phyloP scores from a whole-genome alignment of 1,140 invertebrate species.

The Drosophila nasuta region DNA sequence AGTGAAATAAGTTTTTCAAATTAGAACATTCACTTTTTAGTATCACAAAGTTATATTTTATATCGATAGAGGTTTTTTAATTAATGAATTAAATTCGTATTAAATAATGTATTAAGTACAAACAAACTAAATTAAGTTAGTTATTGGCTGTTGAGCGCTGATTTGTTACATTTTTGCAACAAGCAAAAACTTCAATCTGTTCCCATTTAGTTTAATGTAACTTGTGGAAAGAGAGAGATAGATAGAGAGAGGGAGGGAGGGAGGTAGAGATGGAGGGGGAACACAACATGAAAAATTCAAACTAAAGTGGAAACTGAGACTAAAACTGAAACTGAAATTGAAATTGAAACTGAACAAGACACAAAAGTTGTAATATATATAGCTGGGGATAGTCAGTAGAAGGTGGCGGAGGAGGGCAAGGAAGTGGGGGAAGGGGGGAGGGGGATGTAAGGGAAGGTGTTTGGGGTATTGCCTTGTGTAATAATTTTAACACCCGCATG shows the following conservation, averaged over 20 bases:
- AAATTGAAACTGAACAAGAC: conserved; percentile 24
- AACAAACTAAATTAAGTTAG: too few relatives aligned
- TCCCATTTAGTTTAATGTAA: not conserved
- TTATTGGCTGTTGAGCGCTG: not conserved
- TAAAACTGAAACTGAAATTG: conserved; percentile 13
- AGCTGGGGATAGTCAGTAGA: not conserved
- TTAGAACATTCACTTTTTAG: too few relatives aligned
- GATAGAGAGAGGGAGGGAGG: too few relatives aligned
- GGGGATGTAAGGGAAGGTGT: not conserved
- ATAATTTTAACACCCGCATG: conserved; percentile 78
- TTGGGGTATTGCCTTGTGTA: conserved; percentile 52
- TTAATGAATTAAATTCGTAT: too few relatives aligned
- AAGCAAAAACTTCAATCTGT: not conserved
- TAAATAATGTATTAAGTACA: too few relatives aligned
- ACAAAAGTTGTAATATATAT: conserved; percentile 10
- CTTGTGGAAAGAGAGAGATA: conserved; percentile 3
- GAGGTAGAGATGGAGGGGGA: not conserved
- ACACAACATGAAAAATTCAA: conserved; percentile 24
- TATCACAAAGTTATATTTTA: too few relatives aligned
- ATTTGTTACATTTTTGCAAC: not conserved
- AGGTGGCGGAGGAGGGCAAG: not conserved
- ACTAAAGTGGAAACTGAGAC: conserved; percentile 11
- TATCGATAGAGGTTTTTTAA: too few relatives aligned
- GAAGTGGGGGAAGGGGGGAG: too few relatives aligned
- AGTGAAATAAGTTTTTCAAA: too few relatives aligned